Percentiles rank a stretch among this genome's conserved stretches.
phyloP scores from a whole-genome alignment of 2,797 vertebrate genomes.

The Cyclopterus lumpus region DNA sequence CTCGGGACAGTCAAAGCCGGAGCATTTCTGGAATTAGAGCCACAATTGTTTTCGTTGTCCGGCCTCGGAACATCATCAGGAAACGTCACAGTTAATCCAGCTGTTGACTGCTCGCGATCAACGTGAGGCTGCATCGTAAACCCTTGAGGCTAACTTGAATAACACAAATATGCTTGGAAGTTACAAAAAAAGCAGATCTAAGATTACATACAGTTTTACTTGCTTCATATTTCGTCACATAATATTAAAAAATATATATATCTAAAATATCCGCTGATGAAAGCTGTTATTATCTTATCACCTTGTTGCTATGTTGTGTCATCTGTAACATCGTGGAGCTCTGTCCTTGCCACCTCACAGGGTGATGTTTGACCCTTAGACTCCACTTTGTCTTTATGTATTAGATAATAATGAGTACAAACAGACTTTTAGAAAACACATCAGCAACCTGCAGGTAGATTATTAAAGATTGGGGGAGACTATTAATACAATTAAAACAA shows the following conservation, averaged over 20 bases:
- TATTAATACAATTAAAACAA: not conserved
- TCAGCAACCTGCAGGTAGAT: not conserved
- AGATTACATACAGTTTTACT: not conserved
- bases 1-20: slow-evolving; percentile 27
- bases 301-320: slow-evolving; percentile 46
- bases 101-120: not conserved
- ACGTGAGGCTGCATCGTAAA: not conserved
- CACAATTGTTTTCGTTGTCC: slow-evolving; percentile 12
- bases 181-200: not conserved
- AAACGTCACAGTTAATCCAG: slow-evolving; percentile 30
- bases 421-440: not conserved
- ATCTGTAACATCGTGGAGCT: slow-evolving; percentile 37
- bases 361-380: slow-evolving; percentile 61
- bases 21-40: slow-evolving; percentile 46
- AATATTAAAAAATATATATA: not conserved
- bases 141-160: not conserved
- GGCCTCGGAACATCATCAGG: slow-evolving; percentile 5
- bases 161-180: not conserved
- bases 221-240: not conserved
- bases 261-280: not conserved
- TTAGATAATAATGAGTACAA: not conserved
- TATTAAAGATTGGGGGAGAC: not conserved
- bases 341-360: slow-evolving; percentile 48
- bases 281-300: slow-evolving; percentile 35
- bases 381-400: slow-evolving; percentile 19